Conservation (phyloP, 35 echinoderm and acorn worm genomes). For the Anneissia japonica region DNA sequence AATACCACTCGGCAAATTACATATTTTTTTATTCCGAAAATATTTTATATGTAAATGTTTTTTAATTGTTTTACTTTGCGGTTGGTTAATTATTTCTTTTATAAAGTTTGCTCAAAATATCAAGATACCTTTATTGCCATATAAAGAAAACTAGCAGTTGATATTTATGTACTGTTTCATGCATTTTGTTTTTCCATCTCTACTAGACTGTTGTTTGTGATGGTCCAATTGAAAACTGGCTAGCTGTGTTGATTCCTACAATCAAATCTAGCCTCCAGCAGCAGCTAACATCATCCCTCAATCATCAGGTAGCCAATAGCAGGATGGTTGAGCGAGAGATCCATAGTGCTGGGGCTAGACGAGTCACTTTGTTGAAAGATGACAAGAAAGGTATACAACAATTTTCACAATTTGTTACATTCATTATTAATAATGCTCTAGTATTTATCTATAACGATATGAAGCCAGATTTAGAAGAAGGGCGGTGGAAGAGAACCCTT, state of each 20-base stretch:
- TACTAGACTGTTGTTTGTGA: conserved; percentile 76
- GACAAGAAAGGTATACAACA: conserved; percentile 56
- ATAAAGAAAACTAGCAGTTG: too few species aligned
- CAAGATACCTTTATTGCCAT: too few species aligned
- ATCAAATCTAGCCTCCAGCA: conserved; percentile 77
- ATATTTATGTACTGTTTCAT: too few species aligned
- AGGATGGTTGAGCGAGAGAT: conserved; percentile 56
- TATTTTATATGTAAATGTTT: too few species aligned
- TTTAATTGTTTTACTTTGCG: neutral
- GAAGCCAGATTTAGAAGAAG: too few species aligned
- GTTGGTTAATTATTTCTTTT: neutral
- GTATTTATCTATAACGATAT: too few species aligned
- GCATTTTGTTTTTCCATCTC: too few species aligned
- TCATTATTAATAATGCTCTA: conserved; percentile 1
- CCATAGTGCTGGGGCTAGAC: conserved; percentile 93
- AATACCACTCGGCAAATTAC: too few species aligned
- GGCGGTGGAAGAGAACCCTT: too few species aligned
- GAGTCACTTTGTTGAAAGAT: conserved; percentile 60
- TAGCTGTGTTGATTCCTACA: conserved; percentile 53
- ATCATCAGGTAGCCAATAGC: conserved; percentile 20
- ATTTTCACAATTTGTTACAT: neutral
- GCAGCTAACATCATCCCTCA: conserved; percentile 73
- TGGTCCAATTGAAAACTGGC: conserved; percentile 85
- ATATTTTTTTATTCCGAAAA: too few species aligned
- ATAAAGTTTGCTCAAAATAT: too few species aligned